Evolutionary conservation across 1,140 invertebrate genomes (phyloP).

Genomic region (Pemphigus obesinymphae): DNA sequence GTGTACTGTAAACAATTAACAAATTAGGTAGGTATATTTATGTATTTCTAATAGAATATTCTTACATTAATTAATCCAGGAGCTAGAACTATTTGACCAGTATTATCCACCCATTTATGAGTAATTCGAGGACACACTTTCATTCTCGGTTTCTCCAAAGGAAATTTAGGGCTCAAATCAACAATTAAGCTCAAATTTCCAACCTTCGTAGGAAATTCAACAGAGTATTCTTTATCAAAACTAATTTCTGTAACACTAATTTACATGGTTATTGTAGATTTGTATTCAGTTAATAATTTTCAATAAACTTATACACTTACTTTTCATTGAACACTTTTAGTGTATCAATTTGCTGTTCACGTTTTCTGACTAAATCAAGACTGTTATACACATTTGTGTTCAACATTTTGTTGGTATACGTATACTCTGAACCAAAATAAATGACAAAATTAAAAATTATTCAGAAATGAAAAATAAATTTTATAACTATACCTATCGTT

Average conservation of each 20-base stretch:
- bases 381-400: slow-evolving; percentile 1
- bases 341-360: slow-evolving; percentile 60
- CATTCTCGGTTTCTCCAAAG: slow-evolving; percentile 66
- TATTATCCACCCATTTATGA: slow-evolving; percentile 65
- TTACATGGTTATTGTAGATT: not conserved
- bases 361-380: not conserved
- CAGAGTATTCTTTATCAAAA: slow-evolving; percentile 65
- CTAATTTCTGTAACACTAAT: slow-evolving; percentile 63
- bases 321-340: slow-evolving; percentile 66
- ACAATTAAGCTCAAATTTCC: slow-evolving; percentile 62
- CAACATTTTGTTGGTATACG: slow-evolving; percentile 7
- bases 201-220: slow-evolving; percentile 61
- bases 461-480: too few species aligned
- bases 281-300: not conserved
- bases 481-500: too few species aligned
- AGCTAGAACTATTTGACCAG: slow-evolving; percentile 62
- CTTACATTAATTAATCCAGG: slow-evolving; percentile 67
- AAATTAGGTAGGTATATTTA: not conserved
- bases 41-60: not conserved
- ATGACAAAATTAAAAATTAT: too few species aligned
- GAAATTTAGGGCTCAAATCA: slow-evolving; percentile 63
- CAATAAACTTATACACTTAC: slow-evolving; percentile 48
- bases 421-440: too few species aligned
- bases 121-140: slow-evolving; percentile 60
- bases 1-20: slow-evolving; percentile 61